These are phyloP conservation scores for Ctenosaura bakeri DNA, from an alignment of 2,797 vertebrate species.

Conservation along the genomic window DNA sequence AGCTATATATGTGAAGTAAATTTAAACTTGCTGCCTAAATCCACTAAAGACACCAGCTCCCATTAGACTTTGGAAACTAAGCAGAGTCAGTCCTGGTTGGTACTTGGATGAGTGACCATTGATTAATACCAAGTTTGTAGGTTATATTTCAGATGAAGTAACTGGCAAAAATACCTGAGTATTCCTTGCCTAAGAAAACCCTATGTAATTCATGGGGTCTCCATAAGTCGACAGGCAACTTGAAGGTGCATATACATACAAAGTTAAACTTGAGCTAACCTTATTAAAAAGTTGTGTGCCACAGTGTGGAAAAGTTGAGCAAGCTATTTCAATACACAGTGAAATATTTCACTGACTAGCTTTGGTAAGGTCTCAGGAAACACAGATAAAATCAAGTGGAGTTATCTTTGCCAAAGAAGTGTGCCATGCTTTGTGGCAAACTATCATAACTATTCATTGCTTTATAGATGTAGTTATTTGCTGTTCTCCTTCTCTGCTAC, in stretches of 20 bases:
- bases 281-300: neutral
- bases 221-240: too few species aligned
- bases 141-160: too few species aligned
- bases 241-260: too few species aligned
- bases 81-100: too few species aligned
- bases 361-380: neutral
- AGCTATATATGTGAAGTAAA: neutral
- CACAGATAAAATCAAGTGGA: neutral
- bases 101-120: too few species aligned
- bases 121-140: too few species aligned
- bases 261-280: neutral
- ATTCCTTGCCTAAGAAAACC: too few species aligned
- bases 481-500: neutral
- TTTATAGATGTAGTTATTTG: neutral
- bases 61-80: too few species aligned
- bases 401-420: neutral
- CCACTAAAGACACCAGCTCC: too few species aligned
- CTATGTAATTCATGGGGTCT: too few species aligned
- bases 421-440: neutral
- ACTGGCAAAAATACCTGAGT: too few species aligned
- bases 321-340: neutral
- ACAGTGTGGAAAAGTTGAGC: neutral
- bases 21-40: neutral
- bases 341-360: neutral
- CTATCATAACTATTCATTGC: neutral